A percentile compares a stretch with the other conserved stretches of the same genome.
Conservation (phyloP, 2,113 vertebrate species). For the Falcunculus frontatus region DNA sequence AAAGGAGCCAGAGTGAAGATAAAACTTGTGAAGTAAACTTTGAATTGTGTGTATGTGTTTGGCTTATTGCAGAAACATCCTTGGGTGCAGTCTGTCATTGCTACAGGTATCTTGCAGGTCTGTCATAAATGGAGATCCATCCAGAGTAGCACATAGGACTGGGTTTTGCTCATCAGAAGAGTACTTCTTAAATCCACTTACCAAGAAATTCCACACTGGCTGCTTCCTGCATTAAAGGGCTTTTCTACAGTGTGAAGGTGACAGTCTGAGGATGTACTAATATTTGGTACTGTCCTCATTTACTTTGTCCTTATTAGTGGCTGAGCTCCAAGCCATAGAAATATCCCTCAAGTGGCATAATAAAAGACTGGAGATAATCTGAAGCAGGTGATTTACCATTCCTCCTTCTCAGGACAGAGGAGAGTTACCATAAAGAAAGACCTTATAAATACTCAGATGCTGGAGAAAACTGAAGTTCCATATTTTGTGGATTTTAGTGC, state of each 20-base stretch:
- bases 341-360: background rate
- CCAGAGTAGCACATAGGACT: background rate
- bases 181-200: background rate
- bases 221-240: background rate
- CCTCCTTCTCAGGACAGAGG: background rate
- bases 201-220: background rate
- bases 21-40: background rate
- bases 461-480: background rate
- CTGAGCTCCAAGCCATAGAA: background rate
- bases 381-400: background rate
- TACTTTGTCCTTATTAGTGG: slow-evolving; percentile 18
- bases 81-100: background rate
- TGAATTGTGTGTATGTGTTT: background rate
- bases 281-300: background rate
- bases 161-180: background rate
- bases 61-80: background rate
- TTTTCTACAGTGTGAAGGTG: slow-evolving; percentile 21
- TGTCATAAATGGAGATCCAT: background rate
- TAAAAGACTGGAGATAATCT: background rate
- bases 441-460: background rate
- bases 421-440: background rate
- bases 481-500: slow-evolving; percentile 28
- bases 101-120: background rate
- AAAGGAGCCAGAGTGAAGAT: background rate
- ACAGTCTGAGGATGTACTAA: background rate